Conservation (phyloP, 2,888 invertebrate genomes). For the Tipula helvola region DNA sequence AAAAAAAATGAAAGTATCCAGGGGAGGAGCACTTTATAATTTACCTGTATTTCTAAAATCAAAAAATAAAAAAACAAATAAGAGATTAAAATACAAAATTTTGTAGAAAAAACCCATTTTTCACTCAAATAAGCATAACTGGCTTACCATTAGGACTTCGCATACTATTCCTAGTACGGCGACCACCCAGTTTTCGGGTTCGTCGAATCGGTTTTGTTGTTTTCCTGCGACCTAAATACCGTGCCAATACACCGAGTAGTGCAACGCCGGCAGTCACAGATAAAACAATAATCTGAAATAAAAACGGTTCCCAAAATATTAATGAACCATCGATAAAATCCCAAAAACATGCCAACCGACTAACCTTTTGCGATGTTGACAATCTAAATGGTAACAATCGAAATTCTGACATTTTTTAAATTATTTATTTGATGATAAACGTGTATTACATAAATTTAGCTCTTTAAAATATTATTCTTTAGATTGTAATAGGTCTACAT, state of each 20-base stretch:
- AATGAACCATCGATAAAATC: background rate
- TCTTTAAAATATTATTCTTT: background rate
- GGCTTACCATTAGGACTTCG: conserved; percentile 55
- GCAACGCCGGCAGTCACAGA: conserved; percentile 52
- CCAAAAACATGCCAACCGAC: background rate
- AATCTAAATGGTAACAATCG: conserved; percentile 28
- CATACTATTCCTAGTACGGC: conserved; percentile 44
- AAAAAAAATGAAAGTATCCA: background rate
- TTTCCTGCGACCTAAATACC: conserved; percentile 61
- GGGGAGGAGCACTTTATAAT: background rate
- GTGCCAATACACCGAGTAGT: conserved; percentile 69
- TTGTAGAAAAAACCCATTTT: background rate
- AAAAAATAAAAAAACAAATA: conserved; percentile 14
- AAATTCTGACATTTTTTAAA: background rate
- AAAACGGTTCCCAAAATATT: background rate
- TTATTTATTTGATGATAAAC: background rate
- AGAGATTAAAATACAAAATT: conserved; percentile 12
- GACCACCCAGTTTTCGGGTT: conserved; percentile 42
- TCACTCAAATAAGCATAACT: background rate
- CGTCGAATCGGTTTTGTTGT: conserved; percentile 45
- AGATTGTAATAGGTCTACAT: background rate
- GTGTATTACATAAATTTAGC: background rate
- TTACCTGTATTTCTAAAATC: background rate
- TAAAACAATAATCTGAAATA: conserved; percentile 34
- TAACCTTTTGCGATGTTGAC: conserved; percentile 33